Evolutionary conservation across 2,888 invertebrate genomes (phyloP).

Genomic region (Boloria euphrosyne): DNA sequence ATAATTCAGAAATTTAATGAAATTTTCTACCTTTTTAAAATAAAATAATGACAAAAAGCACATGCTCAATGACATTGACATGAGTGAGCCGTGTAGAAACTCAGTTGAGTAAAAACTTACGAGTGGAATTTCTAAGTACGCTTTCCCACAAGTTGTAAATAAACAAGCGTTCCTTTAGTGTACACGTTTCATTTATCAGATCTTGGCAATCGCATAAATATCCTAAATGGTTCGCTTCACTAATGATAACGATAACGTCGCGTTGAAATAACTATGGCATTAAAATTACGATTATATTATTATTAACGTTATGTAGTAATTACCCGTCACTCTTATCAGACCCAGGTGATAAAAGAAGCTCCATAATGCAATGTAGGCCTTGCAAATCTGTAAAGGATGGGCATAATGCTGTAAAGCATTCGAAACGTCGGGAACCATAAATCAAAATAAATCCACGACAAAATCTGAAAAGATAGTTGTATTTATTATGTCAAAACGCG

Average conservation of each 20-base stretch:
- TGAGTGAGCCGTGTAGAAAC: slow-evolving; percentile 21
- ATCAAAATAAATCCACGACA: too few species aligned
- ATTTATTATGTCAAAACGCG: too few species aligned
- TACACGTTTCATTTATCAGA: slow-evolving; percentile 7
- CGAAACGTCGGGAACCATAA: too few species aligned
- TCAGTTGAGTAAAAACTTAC: slow-evolving; percentile 14
- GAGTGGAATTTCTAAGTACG: slow-evolving; percentile 20
- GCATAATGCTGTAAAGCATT: too few species aligned
- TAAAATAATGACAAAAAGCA: slow-evolving; percentile 2
- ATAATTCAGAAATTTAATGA: background rate
- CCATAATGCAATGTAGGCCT: too few species aligned
- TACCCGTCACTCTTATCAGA: too few species aligned
- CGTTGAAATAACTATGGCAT: too few species aligned
- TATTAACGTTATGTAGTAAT: too few species aligned
- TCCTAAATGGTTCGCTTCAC: background rate
- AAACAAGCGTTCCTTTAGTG: slow-evolving; percentile 17
- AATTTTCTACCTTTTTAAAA: background rate
- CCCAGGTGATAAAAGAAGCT: too few species aligned
- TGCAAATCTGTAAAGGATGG: too few species aligned
- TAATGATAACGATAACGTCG: background rate
- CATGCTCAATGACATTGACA: slow-evolving; percentile 18
- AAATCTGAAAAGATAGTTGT: too few species aligned
- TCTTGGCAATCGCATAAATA: background rate
- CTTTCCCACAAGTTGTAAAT: slow-evolving; percentile 28
- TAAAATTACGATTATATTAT: too few species aligned